Percentiles rank a stretch among this genome's conserved stretches.
Conservation (phyloP, 1,140 invertebrate genomes). For the Stegodyphus dumicola region DNA sequence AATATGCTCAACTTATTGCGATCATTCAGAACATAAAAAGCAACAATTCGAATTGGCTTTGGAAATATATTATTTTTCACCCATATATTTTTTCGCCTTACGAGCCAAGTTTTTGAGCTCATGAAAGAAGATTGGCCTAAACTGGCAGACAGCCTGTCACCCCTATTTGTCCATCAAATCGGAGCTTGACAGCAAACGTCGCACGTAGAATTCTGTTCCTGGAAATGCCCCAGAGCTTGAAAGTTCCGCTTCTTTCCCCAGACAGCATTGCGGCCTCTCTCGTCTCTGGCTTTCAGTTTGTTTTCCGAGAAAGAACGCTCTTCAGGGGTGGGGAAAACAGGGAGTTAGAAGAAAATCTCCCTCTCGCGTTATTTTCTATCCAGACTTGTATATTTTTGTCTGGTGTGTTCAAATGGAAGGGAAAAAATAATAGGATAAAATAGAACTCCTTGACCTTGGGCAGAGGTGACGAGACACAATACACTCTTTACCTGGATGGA, state of each 20-base stretch:
- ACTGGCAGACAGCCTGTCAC: too few species aligned
- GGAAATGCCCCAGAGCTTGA: not conserved
- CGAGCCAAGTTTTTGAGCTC: too few species aligned
- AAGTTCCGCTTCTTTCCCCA: not conserved
- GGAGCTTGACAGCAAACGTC: too few species aligned
- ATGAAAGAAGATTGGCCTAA: too few species aligned
- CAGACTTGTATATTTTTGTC: not conserved
- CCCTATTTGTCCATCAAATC: too few species aligned
- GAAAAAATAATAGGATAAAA: constrained; percentile 3
- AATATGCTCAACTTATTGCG: too few species aligned
- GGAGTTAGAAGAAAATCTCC: not conserved
- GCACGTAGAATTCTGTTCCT: too few species aligned
- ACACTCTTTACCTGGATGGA: constrained; percentile 53
- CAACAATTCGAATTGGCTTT: too few species aligned
- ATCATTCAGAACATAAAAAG: too few species aligned
- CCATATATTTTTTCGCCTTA: too few species aligned
- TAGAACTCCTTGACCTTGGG: constrained; percentile 49
- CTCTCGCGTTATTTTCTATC: not conserved
- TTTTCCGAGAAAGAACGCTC: not conserved
- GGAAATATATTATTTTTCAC: too few species aligned
- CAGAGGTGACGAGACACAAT: constrained; percentile 39
- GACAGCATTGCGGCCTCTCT: not conserved
- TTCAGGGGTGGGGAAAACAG: not conserved
- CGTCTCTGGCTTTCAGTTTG: not conserved
- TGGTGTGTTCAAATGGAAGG: not conserved